Evolutionary conservation across 1,140 invertebrate species (phyloP).

Genomic region (Matsumurasca onukii): DNA sequence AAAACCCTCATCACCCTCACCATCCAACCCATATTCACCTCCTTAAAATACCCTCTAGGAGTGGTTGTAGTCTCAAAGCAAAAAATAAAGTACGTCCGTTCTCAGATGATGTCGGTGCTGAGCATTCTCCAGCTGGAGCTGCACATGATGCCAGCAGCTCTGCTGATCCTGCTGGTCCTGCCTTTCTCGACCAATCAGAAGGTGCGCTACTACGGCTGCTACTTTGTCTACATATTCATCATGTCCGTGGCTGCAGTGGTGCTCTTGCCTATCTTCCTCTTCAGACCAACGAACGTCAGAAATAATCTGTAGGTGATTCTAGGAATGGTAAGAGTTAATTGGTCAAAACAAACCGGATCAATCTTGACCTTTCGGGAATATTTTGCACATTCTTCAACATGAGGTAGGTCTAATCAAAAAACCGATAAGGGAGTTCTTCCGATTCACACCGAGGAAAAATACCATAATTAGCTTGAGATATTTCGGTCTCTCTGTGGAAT

Average conservation of each 20-base stretch:
- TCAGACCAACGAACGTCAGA: constrained; percentile 43
- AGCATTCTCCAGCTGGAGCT: constrained; percentile 20
- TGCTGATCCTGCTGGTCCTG: constrained; percentile 27
- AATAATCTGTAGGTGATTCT: constrained; percentile 44
- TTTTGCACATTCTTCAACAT: too few species aligned
- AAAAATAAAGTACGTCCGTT: background rate
- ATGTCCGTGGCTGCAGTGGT: constrained; percentile 41
- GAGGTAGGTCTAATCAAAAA: too few species aligned
- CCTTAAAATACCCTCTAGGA: too few species aligned
- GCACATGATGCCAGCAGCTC: constrained; percentile 11
- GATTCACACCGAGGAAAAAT: too few species aligned
- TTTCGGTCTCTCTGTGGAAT: too few species aligned
- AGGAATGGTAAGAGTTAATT: background rate
- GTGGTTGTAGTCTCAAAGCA: too few species aligned
- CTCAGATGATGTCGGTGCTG: constrained; percentile 4
- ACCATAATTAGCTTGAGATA: too few species aligned
- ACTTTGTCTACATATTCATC: constrained; percentile 42
- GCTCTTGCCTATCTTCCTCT: constrained; percentile 43
- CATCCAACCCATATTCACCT: too few species aligned
- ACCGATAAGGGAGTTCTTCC: too few species aligned
- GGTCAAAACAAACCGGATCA: too few species aligned
- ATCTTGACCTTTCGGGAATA: too few species aligned
- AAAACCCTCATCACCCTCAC: too few species aligned
- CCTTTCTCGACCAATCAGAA: constrained; percentile 32
- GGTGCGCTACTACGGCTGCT: constrained; percentile 46